Base-by-base conservation (phyloP, 1,140 invertebrate genomes). In the Dinothrombium tinctorium region DNA sequence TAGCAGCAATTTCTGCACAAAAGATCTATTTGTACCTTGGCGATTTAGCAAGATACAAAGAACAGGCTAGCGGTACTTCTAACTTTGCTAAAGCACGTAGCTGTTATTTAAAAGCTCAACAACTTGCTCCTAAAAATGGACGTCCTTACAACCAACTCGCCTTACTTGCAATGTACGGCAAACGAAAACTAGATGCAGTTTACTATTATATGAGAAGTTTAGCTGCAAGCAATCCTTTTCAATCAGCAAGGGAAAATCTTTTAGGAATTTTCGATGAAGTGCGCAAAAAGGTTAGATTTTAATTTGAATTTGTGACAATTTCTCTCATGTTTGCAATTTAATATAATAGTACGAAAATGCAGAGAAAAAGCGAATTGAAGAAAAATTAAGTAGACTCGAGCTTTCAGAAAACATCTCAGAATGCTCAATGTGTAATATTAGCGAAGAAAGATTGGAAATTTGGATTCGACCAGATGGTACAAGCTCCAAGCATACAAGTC, bases 161-260 rank as follows among this genome's bases (percentile, higher is more conserved):
- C n/a, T 69, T 92, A 50, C 61, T 95, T 51, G 79, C 84, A 15
- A 66, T 84, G 49, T 82, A 79, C 60, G 73, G 75, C 33, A 74
- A 75, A 60, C 67, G 82, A 53, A 84, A 84, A 64, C 64, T 95
- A 40, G 87, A 94, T 61, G 83, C 86, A n/a, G 81, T 92, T 11
- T 95, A 92, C 61, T 90, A 81, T 59, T 90, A 89, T 55, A 86
- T 90, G 73, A 67, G 86, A 51, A 87, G 84, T 59, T 62, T 92
- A 39, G 79, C 86, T 68, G 77, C 83, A 25, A 84, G 81, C 15
- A 89, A 87, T 67, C 81, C 84, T 8, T 79, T 89, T 53, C 68
- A 74, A 42, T 82, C 81, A 9, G 82, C 84, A 9, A 71, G 73
- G 47, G 83, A 92, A 63, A 76, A 76, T 59, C 63, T 94, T 5